These are phyloP conservation scores for Neuroterus valhalla DNA, from an alignment of 1,140 invertebrate species.

Conservation along the genomic window DNA sequence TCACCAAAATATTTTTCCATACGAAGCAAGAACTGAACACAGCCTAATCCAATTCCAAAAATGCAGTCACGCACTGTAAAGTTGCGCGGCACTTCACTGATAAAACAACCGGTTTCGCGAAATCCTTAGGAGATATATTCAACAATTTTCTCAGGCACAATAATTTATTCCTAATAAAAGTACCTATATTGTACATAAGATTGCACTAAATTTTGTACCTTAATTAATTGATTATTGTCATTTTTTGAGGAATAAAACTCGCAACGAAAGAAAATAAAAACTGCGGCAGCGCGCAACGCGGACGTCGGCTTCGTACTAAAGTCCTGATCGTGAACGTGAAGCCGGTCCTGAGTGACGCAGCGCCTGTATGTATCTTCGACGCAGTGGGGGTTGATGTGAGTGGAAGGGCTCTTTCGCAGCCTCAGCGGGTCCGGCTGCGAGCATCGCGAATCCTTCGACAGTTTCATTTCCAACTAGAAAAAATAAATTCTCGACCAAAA, in stretches of 20 bases:
- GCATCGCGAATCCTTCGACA: slow-evolving; percentile 44
- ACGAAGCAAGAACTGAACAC: too few relatives aligned
- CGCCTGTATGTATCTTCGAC: slow-evolving; percentile 39
- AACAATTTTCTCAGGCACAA: too few relatives aligned
- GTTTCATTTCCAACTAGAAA: too few relatives aligned
- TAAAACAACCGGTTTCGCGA: slow-evolving; percentile 39
- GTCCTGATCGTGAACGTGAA: too few relatives aligned
- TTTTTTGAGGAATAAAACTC: too few relatives aligned
- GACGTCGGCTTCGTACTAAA: slow-evolving; percentile 71
- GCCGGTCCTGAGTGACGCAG: slow-evolving; percentile 61
- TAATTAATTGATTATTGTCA: too few relatives aligned
- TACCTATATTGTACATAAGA: too few relatives aligned
- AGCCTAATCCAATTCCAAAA: neutral
- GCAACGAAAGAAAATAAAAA: slow-evolving; percentile 12
- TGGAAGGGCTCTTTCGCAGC: slow-evolving; percentile 23
- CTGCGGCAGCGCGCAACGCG: slow-evolving; percentile 62
- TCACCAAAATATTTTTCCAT: too few relatives aligned
- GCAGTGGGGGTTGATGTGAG: slow-evolving; percentile 53
- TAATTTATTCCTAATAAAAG: too few relatives aligned
- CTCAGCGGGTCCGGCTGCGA: neutral
- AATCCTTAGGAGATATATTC: too few relatives aligned
- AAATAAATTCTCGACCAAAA: too few relatives aligned
- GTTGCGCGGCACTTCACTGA: neutral
- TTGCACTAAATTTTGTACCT: too few relatives aligned
- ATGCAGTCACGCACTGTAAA: neutral